Base-by-base conservation (phyloP, 2,888 invertebrate genomes). In the Lottia gigantea region DNA sequence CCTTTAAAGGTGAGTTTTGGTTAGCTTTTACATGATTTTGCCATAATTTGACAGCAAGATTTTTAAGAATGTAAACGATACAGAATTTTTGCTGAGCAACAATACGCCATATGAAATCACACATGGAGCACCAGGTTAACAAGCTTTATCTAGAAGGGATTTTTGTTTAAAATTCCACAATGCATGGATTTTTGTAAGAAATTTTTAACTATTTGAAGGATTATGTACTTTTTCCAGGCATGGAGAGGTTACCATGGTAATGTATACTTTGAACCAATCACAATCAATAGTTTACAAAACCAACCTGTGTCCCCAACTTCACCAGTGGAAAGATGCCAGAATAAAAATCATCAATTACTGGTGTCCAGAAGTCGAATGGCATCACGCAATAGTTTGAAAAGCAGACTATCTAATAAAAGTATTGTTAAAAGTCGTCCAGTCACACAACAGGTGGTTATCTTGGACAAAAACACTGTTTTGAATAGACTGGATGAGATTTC, bases 161-260 rank as follows among this genome's bases (percentile, higher is more conserved):
- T n/a, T 31, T 2, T 31, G 31, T 2, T 31, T 31, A 31, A 31
- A 31, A 31, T 31, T 31, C 6, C 3, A 4, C 6, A 31, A 31
- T 31, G 31, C 31, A 2, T 31, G 62, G 62, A 25, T 62, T 62
- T 16, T 26, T 14, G n/a, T 14, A 25, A 25, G n/a, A 14, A 15
- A 25, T 19, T 62, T 16, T 14, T 25, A 15, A 16, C 14, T 16
- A n/a, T 16, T 16, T 19, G 15, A 1, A 16, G 0, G 19, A 46
- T 64, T 45, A 8, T 31, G 14, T 45, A 14, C 55, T 67, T 64
- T n/a, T 79, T 81, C 23, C 78, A 88, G 88, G 88, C 85, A 23
- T 88, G 88, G 88, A 75, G 83, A 68, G 88, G 88, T 49, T 88
- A 86, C 78, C 78, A 85, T 77, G 88, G 88, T 26, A 87, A 88